Percentiles rank a stretch among this genome's conserved stretches.
phyloP scores from a whole-genome alignment of 2,113 vertebrate species.

The Mormyrus lacerda region DNA sequence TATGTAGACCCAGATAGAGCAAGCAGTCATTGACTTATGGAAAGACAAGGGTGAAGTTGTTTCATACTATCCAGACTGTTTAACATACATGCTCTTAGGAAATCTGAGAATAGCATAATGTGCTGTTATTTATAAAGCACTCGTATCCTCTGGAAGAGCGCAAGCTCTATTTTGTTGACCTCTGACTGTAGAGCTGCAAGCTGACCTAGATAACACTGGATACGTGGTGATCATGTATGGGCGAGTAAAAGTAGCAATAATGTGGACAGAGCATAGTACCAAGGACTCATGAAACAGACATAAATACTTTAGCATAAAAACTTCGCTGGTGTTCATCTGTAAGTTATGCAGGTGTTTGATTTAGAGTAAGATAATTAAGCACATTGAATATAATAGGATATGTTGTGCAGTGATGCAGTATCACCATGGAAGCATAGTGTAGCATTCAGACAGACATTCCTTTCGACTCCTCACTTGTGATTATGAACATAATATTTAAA shows the following conservation, averaged over 20 bases:
- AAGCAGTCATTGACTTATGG: background rate
- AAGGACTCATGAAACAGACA: background rate
- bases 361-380: background rate
- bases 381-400: background rate
- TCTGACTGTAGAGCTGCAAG: background rate
- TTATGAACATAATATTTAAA: background rate
- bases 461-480: background rate
- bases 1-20: background rate
- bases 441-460: background rate
- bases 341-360: background rate
- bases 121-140: constrained; percentile 2
- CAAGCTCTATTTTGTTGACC: background rate
- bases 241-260: background rate
- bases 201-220: background rate
- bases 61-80: background rate
- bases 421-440: background rate
- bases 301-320: background rate
- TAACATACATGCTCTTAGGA: background rate
- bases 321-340: background rate
- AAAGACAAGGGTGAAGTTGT: background rate
- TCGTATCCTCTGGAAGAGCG: background rate
- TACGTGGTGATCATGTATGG: background rate
- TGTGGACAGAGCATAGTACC: background rate
- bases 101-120: background rate
- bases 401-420: background rate